Evolutionary conservation across 2,113 vertebrate genomes (phyloP).

Genomic region (Haemorhous mexicanus): DNA sequence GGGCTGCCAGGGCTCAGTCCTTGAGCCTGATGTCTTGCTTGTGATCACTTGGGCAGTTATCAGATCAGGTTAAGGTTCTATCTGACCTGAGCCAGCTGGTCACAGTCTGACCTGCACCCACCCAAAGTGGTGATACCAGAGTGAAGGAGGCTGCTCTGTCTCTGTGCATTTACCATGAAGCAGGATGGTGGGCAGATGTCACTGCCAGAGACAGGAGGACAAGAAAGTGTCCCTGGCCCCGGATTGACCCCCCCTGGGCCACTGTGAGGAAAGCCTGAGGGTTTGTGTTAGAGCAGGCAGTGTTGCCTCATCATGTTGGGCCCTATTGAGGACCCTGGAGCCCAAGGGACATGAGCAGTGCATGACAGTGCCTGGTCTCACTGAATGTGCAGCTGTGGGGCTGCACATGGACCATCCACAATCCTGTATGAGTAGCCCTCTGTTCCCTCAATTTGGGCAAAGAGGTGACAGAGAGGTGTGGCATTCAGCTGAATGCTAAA

Average conservation of each 20-base stretch:
- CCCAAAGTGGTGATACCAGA: too few species aligned
- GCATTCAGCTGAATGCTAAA: not conserved
- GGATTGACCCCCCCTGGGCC: too few species aligned
- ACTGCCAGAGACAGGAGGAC: not conserved
- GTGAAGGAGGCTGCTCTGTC: not conserved
- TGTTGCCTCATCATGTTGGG: accelerated
- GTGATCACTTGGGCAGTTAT: not conserved
- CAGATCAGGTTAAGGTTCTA: not conserved
- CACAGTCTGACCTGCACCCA: not conserved
- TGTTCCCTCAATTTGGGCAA: not conserved
- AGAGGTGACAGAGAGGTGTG: not conserved
- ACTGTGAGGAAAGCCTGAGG: not conserved
- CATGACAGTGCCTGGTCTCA: accelerated
- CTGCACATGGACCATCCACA: not conserved
- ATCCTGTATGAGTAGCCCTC: accelerated
- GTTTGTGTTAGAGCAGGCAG: not conserved
- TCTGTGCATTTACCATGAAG: not conserved
- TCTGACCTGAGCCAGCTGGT: not conserved
- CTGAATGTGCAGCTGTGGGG: not conserved
- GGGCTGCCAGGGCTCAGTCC: not conserved
- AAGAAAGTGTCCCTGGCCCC: not conserved
- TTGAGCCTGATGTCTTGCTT: not conserved
- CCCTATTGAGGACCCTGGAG: not conserved
- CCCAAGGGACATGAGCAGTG: accelerated
- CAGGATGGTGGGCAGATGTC: not conserved